Evolutionary conservation across 2,888 invertebrate species (phyloP).

Genomic region (Autographa pulchrina): DNA sequence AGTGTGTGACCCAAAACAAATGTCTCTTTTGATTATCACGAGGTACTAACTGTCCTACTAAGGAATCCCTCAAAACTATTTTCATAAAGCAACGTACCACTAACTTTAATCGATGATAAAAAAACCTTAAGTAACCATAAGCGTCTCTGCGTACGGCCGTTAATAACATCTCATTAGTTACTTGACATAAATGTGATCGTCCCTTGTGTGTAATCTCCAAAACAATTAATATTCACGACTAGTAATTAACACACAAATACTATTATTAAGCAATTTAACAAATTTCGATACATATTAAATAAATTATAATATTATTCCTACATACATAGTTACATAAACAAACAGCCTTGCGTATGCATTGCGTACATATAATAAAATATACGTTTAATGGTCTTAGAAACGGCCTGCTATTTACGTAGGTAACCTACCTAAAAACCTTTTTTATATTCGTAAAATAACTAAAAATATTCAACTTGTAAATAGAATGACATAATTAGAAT

Average conservation of each 20-base stretch:
- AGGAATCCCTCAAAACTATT: too few relatives aligned
- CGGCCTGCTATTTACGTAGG: neutral
- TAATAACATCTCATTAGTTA: neutral
- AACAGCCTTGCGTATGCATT: slow-evolving; percentile 7
- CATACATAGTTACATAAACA: slow-evolving; percentile 32
- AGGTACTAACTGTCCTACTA: too few relatives aligned
- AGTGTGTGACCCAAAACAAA: too few relatives aligned
- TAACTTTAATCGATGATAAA: too few relatives aligned
- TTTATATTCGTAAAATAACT: neutral
- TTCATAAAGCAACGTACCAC: too few relatives aligned
- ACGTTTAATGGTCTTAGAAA: slow-evolving; percentile 3
- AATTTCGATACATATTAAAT: slow-evolving; percentile 35
- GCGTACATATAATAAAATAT: slow-evolving; percentile 7
- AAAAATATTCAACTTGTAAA: neutral
- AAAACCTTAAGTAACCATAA: too few relatives aligned
- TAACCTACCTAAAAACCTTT: neutral
- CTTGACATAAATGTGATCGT: neutral
- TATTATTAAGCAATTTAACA: slow-evolving; percentile 28
- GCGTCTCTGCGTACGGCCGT: too few relatives aligned
- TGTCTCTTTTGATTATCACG: too few relatives aligned
- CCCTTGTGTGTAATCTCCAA: neutral
- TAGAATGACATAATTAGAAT: neutral
- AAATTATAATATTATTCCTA: slow-evolving; percentile 33
- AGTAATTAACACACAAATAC: slow-evolving; percentile 40
- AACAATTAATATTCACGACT: neutral